Conservation (phyloP, 2,797 vertebrate genomes). For the Simalia tracyae region DNA sequence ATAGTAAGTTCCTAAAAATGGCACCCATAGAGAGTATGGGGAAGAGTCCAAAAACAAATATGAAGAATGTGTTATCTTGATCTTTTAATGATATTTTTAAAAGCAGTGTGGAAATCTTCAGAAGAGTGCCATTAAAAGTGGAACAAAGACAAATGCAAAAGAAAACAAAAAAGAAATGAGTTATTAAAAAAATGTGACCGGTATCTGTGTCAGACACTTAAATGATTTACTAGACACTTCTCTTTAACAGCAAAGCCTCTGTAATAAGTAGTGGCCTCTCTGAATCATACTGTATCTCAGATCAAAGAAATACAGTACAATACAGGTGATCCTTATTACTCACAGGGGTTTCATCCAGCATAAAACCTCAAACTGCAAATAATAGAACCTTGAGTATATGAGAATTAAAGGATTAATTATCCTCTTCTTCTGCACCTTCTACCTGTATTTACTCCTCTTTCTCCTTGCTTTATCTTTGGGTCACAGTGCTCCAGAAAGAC, state of each 20-base stretch:
- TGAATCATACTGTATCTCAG: not conserved
- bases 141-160: not conserved
- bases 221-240: not conserved
- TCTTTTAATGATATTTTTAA: not conserved
- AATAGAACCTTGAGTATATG: too few species aligned
- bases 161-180: not conserved
- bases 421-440: too few species aligned
- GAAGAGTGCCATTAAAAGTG: not conserved
- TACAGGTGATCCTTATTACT: too few species aligned
- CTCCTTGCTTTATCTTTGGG: too few species aligned
- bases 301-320: not conserved
- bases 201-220: not conserved
- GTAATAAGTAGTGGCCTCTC: not conserved
- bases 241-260: not conserved
- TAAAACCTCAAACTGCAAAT: too few species aligned
- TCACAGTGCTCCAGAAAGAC: too few species aligned
- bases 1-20: not conserved
- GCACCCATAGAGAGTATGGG: not conserved
- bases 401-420: too few species aligned
- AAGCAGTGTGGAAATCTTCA: not conserved
- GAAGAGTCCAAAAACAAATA: not conserved
- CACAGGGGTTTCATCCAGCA: too few species aligned
- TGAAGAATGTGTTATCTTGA: conserved; percentile 7
- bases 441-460: too few species aligned
- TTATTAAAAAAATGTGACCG: not conserved